Conservation (phyloP, 1,140 invertebrate genomes). For the Schmidtea mediterranea region DNA sequence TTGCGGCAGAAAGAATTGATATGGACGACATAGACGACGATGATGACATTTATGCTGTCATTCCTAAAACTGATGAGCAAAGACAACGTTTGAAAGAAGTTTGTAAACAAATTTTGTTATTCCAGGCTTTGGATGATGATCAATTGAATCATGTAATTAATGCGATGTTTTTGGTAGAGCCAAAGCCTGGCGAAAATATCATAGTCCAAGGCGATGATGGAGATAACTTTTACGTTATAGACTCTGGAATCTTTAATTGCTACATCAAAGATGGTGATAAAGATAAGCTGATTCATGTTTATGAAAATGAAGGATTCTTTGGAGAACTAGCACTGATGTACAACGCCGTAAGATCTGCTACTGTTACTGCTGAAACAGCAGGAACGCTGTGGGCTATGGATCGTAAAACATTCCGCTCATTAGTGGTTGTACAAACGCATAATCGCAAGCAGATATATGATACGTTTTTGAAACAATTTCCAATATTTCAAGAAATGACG, state of each 20-base stretch:
- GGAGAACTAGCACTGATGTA: constrained; percentile 75
- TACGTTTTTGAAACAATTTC: neutral
- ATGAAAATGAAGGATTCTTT: constrained; percentile 53
- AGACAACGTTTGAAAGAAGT: constrained; percentile 30
- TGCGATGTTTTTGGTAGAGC: constrained; percentile 75
- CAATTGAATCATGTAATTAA: constrained; percentile 41
- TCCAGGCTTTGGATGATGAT: constrained; percentile 55
- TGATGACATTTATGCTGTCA: neutral
- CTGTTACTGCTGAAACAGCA: constrained; percentile 33
- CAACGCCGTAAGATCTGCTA: constrained; percentile 76
- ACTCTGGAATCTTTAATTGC: constrained; percentile 19
- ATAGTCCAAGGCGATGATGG: constrained; percentile 86
- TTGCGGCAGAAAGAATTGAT: constrained; percentile 5
- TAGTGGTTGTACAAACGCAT: neutral
- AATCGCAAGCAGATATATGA: neutral
- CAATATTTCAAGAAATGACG: neutral
- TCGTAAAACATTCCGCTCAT: constrained; percentile 68
- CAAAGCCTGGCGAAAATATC: constrained; percentile 45
- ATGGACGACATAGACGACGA: neutral
- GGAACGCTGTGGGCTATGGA: constrained; percentile 55
- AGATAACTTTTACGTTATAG: constrained; percentile 89
- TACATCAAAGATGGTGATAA: neutral
- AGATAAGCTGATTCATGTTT: neutral
- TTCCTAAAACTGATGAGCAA: constrained; percentile 71
- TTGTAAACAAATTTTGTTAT: constrained; percentile 40